Evolutionary conservation across 2,888 invertebrate genomes (phyloP).

Genomic region (Chelonus formosanus): DNA sequence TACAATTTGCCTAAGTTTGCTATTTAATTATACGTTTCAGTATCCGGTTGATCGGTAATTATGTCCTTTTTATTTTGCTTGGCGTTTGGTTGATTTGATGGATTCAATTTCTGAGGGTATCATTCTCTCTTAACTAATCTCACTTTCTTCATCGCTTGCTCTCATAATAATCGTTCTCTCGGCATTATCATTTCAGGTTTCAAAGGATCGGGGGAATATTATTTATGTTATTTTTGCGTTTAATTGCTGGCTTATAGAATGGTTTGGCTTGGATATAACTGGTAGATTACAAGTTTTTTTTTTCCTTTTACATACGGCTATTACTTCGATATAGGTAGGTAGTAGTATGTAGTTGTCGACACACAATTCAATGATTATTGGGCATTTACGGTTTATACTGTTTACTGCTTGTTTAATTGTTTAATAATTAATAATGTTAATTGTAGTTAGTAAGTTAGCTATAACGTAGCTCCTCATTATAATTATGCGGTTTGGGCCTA

Average conservation of each 20-base stretch:
- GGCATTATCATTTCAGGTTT: constrained; percentile 32
- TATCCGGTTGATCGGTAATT: constrained; percentile 41
- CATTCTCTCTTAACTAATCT: constrained; percentile 38
- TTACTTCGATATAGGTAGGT: constrained; percentile 66
- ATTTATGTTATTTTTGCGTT: constrained; percentile 36
- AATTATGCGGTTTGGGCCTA: constrained; percentile 64
- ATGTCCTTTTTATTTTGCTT: constrained; percentile 36
- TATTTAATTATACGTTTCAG: constrained; percentile 41
- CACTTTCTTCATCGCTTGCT: constrained; percentile 37
- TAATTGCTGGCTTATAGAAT: constrained; percentile 64
- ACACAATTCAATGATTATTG: constrained; percentile 66
- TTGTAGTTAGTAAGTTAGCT: constrained; percentile 65
- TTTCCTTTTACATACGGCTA: constrained; percentile 65
- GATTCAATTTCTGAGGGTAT: constrained; percentile 23
- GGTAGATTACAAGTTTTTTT: constrained; percentile 63
- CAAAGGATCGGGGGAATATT: constrained; percentile 24
- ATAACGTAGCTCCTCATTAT: constrained; percentile 63
- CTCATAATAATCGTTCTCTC: constrained; percentile 32
- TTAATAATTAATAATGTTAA: constrained; percentile 65
- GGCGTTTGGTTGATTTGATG: constrained; percentile 27
- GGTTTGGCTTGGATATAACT: constrained; percentile 64
- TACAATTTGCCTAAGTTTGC: constrained; percentile 54
- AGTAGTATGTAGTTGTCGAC: constrained; percentile 66
- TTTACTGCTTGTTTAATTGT: constrained; percentile 65
- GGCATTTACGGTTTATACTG: constrained; percentile 64